These are phyloP conservation scores for Peromyscus leucopus DNA, from an alignment of 2,113 vertebrate genomes.

Conservation along the genomic window DNA sequence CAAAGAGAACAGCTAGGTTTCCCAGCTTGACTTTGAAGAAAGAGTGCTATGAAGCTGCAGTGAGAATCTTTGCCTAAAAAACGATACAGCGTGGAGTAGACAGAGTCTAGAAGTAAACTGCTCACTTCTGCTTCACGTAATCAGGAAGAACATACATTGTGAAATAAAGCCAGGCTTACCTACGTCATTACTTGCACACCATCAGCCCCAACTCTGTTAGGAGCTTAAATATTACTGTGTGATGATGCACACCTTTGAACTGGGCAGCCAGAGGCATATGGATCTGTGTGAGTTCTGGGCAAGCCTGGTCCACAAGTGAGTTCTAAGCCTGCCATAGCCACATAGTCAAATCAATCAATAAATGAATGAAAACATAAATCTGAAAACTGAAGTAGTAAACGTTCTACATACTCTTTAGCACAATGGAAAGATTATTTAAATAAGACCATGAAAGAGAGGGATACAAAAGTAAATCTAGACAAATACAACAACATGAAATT, in stretches of 20 bases:
- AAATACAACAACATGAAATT: background rate
- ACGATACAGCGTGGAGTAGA: background rate
- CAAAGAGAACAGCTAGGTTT: background rate
- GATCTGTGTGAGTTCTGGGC: background rate
- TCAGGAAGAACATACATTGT: background rate
- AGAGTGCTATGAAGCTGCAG: background rate
- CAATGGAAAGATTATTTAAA: background rate
- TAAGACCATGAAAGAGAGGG: background rate
- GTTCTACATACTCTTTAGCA: too few relatives aligned
- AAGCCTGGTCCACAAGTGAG: background rate
- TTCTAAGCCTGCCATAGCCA: background rate
- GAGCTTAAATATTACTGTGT: background rate
- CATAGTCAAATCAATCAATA: background rate
- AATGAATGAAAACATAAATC: background rate
- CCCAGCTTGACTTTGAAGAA: background rate
- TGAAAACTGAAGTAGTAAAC: background rate
- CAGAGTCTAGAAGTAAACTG: background rate
- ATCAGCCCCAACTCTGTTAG: background rate
- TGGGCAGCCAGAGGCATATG: background rate
- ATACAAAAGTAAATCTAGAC: background rate
- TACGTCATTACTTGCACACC: background rate
- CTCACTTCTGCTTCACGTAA: fast-evolving
- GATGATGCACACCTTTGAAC: background rate
- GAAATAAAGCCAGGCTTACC: background rate
- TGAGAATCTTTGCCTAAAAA: background rate